These are phyloP conservation scores for Catajapyx aquilonaris DNA, from an alignment of 1,140 invertebrate species.

Conservation along the genomic window DNA sequence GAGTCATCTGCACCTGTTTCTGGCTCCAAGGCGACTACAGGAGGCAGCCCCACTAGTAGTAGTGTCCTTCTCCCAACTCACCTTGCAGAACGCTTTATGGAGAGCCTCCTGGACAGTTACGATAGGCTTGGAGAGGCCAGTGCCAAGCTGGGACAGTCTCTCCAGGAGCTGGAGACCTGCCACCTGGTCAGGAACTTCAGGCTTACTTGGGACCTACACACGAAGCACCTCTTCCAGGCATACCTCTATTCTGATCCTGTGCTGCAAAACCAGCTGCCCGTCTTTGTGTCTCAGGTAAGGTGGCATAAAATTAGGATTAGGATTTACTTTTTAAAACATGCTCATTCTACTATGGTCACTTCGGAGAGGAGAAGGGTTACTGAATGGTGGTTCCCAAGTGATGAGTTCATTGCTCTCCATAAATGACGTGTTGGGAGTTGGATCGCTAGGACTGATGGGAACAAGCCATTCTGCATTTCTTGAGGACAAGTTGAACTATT, in stretches of 20 bases:
- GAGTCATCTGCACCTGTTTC: too few relatives aligned
- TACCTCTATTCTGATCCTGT: slow-evolving; percentile 36
- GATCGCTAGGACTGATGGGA: too few relatives aligned
- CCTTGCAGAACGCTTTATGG: too few relatives aligned
- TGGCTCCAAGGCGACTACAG: too few relatives aligned
- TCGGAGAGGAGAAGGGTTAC: not conserved
- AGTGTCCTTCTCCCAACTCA: too few relatives aligned
- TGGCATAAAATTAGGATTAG: slow-evolving; percentile 8
- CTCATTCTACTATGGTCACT: slow-evolving; percentile 3
- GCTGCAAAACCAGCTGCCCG: slow-evolving; percentile 32
- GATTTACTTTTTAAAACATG: slow-evolving; percentile 3
- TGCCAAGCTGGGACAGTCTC: slow-evolving; percentile 27
- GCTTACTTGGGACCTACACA: slow-evolving; percentile 36
- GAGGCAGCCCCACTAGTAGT: too few relatives aligned
- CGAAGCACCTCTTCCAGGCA: slow-evolving; percentile 38
- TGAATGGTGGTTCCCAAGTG: not conserved
- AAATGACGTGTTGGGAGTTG: slow-evolving; percentile 7
- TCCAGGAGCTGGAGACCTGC: slow-evolving; percentile 30
- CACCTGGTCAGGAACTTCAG: slow-evolving; percentile 33
- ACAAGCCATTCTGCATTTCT: too few relatives aligned
- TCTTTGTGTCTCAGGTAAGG: slow-evolving; percentile 29
- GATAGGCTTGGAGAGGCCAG: slow-evolving; percentile 32
- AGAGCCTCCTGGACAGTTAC: slow-evolving; percentile 35
- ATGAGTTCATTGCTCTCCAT: not conserved
- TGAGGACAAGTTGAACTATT: too few relatives aligned